Evolutionary conservation across 2,113 vertebrate species (phyloP).

Genomic region (Phycodurus eques): DNA sequence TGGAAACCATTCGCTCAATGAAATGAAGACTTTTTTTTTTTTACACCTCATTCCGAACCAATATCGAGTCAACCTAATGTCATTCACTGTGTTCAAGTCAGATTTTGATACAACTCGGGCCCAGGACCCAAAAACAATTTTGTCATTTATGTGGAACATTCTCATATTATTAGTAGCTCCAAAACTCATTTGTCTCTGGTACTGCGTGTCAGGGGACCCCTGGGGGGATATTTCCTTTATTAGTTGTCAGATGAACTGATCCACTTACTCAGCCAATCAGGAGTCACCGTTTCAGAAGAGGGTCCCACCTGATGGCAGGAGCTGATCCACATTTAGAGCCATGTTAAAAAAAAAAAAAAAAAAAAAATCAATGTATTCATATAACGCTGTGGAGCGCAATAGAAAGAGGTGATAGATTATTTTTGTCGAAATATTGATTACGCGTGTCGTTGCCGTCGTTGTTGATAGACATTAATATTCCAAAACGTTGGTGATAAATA

Average conservation of each 20-base stretch:
- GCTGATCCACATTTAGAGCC: constrained; percentile 53
- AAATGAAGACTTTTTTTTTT: constrained; percentile 56
- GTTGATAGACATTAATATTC: no score
- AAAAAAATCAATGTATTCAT: not conserved
- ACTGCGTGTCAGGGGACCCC: constrained; percentile 37
- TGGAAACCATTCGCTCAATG: constrained; percentile 39
- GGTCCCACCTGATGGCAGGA: constrained; percentile 50
- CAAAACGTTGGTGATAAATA: no score
- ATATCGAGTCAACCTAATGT: constrained; percentile 4
- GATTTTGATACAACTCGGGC: not conserved
- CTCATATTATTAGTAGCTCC: constrained; percentile 30
- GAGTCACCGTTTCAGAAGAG: constrained; percentile 43
- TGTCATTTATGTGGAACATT: constrained; percentile 32
- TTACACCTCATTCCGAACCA: not conserved
- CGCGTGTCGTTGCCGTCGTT: not conserved
- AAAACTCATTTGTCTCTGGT: constrained; percentile 44
- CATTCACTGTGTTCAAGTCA: no score
- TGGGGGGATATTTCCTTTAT: constrained; percentile 59
- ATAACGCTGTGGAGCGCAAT: not conserved
- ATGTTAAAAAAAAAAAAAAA: not conserved
- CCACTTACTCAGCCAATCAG: constrained; percentile 69
- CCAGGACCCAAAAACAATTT: not conserved
- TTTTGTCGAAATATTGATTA: no score
- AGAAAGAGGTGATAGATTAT: no score
- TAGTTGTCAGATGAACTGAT: constrained; percentile 65